phyloP scores from a whole-genome alignment of 2,797 vertebrate species.

The Podarcis siculus region DNA sequence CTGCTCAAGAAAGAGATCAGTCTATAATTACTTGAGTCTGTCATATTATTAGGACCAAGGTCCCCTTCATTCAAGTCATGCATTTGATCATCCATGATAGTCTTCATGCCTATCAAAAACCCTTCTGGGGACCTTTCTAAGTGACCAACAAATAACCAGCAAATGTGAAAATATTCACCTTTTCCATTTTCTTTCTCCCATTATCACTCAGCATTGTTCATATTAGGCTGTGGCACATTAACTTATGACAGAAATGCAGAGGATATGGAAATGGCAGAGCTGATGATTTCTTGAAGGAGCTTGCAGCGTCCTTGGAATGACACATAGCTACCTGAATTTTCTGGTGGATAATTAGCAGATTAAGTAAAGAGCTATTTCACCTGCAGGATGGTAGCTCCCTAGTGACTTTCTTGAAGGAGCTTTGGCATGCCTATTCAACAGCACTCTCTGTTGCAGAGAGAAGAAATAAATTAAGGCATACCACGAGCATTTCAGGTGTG shows the following conservation, averaged over 20 bases:
- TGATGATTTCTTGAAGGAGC: constrained; percentile 16
- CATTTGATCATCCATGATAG: too few species aligned
- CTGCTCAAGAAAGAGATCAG: too few species aligned
- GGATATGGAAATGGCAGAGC: not conserved
- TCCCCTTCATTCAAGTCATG: too few species aligned
- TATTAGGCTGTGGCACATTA: constrained; percentile 7
- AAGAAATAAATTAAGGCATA: constrained; percentile 2
- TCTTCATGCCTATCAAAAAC: not conserved
- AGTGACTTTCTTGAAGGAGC: not conserved
- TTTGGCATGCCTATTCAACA: constrained; percentile 12
- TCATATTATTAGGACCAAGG: too few species aligned
- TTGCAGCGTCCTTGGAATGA: constrained; percentile 29
- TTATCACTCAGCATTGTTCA: not conserved
- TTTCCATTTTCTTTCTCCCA: not conserved
- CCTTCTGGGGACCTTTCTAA: too few species aligned
- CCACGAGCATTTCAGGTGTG: not conserved
- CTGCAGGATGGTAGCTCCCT: constrained; percentile 9
- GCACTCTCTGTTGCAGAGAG: not conserved
- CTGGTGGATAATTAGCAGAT: constrained; percentile 33
- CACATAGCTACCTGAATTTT: not conserved
- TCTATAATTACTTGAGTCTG: too few species aligned
- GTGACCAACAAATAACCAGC: not conserved
- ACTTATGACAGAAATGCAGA: constrained; percentile 17
- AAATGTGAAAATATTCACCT: not conserved
- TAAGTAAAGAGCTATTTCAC: constrained; percentile 26